Evolutionary conservation across 2,797 vertebrate genomes (phyloP).

Genomic region (Spea hammondii): DNA sequence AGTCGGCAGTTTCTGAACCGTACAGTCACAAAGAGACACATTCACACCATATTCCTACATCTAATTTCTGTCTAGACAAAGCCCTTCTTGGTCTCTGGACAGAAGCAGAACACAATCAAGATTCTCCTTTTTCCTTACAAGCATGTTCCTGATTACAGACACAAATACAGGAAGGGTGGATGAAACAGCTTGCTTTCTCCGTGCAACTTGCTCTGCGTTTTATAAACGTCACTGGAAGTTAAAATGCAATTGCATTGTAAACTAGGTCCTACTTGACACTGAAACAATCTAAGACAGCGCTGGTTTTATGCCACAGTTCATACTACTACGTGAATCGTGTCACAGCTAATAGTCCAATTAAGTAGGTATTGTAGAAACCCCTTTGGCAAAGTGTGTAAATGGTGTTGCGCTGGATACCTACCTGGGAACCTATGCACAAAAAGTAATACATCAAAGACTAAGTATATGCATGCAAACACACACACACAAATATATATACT

Average conservation of each 20-base stretch:
- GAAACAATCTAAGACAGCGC: not conserved
- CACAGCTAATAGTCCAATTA: no score
- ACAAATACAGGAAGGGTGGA: constrained; percentile 8
- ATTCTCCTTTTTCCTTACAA: constrained; percentile 3
- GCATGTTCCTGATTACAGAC: constrained; percentile 1
- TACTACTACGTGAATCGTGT: no score
- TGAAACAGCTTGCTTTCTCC: not conserved
- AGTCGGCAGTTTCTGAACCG: not conserved
- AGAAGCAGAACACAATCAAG: not conserved
- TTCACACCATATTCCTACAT: not conserved
- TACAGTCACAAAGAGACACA: constrained; percentile 1
- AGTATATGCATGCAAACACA: no score
- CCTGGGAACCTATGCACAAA: no score
- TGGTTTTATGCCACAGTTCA: no score
- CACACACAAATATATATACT: no score
- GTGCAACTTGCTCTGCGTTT: not conserved
- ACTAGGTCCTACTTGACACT: not conserved
- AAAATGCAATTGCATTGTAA: not conserved
- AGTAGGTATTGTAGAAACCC: no score
- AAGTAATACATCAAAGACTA: no score
- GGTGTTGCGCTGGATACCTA: no score
- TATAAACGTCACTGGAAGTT: not conserved
- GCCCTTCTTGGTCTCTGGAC: not conserved
- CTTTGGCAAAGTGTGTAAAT: no score
- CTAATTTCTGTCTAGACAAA: constrained; percentile 10